Conservation (phyloP, 1,140 invertebrate species). For the Drosophila nannoptera region DNA sequence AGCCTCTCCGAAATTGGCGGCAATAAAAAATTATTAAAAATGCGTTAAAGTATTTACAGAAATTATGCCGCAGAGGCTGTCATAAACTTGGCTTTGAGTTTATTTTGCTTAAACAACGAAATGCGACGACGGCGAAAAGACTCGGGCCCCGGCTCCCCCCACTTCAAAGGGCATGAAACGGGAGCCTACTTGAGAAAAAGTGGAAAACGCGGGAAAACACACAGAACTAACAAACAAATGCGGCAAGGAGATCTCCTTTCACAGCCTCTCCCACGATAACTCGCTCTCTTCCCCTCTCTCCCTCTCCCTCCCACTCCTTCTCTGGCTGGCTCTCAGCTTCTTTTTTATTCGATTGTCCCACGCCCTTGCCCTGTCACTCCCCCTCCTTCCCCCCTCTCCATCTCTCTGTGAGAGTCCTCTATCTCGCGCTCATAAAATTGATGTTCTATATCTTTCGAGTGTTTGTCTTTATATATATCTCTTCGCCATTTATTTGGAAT, state of each 20-base stretch:
- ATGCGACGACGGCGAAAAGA: constrained; percentile 15
- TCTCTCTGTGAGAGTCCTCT: constrained; percentile 43
- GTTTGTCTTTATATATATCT: constrained; percentile 23
- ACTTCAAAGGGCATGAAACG: constrained; percentile 74
- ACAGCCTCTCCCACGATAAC: too few relatives aligned
- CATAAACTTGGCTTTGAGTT: constrained; percentile 56
- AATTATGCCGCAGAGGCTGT: constrained; percentile 55
- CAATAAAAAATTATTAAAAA: constrained; percentile 75
- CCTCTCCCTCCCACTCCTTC: too few relatives aligned
- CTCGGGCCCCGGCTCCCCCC: constrained; percentile 39
- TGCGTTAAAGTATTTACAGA: constrained; percentile 68
- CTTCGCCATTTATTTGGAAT: constrained; percentile 20
- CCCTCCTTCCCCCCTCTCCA: constrained; percentile 49
- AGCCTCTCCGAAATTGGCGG: constrained; percentile 48
- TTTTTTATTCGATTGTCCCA: constrained; percentile 30
- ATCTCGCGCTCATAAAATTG: constrained; percentile 69
- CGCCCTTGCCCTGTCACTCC: constrained; percentile 33
- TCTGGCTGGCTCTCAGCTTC: constrained; percentile 3
- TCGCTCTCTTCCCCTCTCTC: too few relatives aligned
- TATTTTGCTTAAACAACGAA: constrained; percentile 48
- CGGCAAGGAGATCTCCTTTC: constrained; percentile 6
- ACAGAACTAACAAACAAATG: constrained; percentile 18
- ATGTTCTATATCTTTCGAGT: constrained; percentile 44
- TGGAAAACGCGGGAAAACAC: constrained; percentile 39
- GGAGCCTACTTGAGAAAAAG: constrained; percentile 42